Conservation (phyloP, 2,797 vertebrate species). For the Paramormyrops hopkinsi region DNA sequence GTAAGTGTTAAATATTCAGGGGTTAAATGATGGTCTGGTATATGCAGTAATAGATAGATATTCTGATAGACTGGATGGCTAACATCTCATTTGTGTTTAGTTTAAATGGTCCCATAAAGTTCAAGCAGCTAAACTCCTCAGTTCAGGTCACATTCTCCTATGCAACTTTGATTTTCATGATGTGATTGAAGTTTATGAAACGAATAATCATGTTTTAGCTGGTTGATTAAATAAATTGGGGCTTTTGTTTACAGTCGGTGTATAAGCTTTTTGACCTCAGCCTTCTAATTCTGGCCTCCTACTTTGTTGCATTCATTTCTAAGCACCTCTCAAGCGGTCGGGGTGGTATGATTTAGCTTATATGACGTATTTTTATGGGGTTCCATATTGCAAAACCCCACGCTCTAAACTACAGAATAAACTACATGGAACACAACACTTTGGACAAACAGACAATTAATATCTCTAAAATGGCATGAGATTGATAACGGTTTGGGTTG, state of each 20-base stretch:
- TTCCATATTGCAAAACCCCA: background rate
- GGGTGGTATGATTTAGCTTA: background rate
- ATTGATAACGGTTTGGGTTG: background rate
- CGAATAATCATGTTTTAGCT: background rate
- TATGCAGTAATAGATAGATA: background rate
- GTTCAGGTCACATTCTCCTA: background rate
- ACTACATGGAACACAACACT: background rate
- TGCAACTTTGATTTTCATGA: background rate
- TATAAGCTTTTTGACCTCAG: background rate
- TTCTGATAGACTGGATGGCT: background rate
- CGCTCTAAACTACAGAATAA: background rate
- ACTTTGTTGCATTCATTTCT: background rate
- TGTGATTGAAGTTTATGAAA: background rate
- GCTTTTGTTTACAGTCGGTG: background rate
- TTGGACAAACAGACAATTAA: background rate
- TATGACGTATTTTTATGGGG: background rate
- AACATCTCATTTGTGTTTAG: background rate
- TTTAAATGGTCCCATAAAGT: background rate
- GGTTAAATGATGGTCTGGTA: background rate
- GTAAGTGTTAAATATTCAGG: background rate
- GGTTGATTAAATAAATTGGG: background rate
- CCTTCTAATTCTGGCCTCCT: background rate
- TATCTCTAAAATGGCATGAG: background rate
- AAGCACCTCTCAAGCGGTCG: background rate
- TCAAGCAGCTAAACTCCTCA: background rate